A percentile compares a stretch with the other conserved stretches of the same genome.
phyloP scores from a whole-genome alignment of 2,888 invertebrate species.

The Luperina testacea region DNA sequence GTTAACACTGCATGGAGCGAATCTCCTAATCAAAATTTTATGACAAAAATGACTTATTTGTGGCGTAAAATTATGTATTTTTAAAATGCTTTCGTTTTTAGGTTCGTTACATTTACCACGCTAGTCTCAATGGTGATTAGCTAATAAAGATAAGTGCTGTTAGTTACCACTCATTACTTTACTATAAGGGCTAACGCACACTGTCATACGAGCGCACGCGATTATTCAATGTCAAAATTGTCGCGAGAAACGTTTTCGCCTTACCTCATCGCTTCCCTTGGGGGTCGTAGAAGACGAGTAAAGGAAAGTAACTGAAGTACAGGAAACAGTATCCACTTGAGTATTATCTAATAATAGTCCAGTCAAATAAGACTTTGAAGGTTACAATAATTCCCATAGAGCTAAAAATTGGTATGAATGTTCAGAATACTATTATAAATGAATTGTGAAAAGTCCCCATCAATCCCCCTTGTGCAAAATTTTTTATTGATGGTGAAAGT shows the following conservation, averaged over 20 bases:
- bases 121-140: slow-evolving; percentile 70
- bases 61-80: not conserved
- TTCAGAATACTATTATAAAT: too few species aligned
- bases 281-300: not conserved
- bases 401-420: too few species aligned
- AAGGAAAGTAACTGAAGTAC: not conserved
- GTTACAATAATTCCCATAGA: too few species aligned
- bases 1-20: not conserved
- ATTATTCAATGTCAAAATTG: slow-evolving; percentile 5
- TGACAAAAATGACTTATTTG: not conserved
- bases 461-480: too few species aligned
- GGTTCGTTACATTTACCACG: slow-evolving; percentile 63
- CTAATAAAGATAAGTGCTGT: slow-evolving; percentile 76
- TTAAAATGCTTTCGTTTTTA: slow-evolving; percentile 41
- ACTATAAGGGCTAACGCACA: slow-evolving; percentile 44
- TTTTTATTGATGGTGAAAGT: too few species aligned
- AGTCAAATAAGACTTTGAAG: too few species aligned
- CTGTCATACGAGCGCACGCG: slow-evolving; percentile 9
- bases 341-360: slow-evolving; percentile 18
- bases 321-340: slow-evolving; percentile 8
- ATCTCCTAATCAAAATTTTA: not conserved
- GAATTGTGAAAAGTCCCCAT: too few species aligned
- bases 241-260: not conserved
- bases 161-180: slow-evolving; percentile 48
- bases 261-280: slow-evolving; percentile 11